Base-by-base conservation (phyloP, 2,888 invertebrate genomes). In the Micoletzkya japonica region DNA sequence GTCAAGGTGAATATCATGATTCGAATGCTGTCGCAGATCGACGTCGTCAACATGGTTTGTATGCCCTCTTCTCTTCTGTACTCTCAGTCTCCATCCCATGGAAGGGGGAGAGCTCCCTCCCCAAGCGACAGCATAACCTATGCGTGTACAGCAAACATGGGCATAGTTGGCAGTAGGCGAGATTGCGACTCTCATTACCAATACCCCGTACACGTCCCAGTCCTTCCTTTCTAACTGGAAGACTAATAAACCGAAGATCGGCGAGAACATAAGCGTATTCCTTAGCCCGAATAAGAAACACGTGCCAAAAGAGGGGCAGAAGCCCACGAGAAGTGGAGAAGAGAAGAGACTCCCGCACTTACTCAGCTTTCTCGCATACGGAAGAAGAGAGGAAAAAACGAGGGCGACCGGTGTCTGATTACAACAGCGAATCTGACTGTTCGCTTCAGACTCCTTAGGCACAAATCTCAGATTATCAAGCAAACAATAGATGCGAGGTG, bases 11-110 rank as follows among this genome's bases (percentile, higher is more conserved):
- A 95, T 92, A 92, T 94, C 90, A 94, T 94, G 91, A 93, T 95
- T 89, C 90, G 95, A 90, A 94, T 92, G 91, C 93, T 95, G 87
- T 93, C 93, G 88, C 94, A 94, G 87, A 95, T 95, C 90, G 95
- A 94, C 91, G 95, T 95, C 91, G 94, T 93, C 89, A 94, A 94
- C 90, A 95, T 95, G 95, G 95, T 95, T 92, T 94, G 68, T 3
- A 10, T 30, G 6, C 26, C 24, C 34, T n/a, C n/a, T n/a, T 17
- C 14, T 36, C 20, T 4, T 58, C 4, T 24, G 26, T 34, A n/a
- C 57, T 1, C 34, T 4, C n/a, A n/a, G 10, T 44, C 44, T 44
- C 10, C 44, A 44, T 44, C 20, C 44, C 10, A 14, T 44, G 44
- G 44, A 44, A 20, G 44, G 20, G 44, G 44, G 44, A 44, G 44